A percentile compares a stretch with the other conserved stretches of the same genome.
Evolutionary conservation across 2,113 vertebrate genomes (phyloP).

Genomic region (Sceloporus undulatus): DNA sequence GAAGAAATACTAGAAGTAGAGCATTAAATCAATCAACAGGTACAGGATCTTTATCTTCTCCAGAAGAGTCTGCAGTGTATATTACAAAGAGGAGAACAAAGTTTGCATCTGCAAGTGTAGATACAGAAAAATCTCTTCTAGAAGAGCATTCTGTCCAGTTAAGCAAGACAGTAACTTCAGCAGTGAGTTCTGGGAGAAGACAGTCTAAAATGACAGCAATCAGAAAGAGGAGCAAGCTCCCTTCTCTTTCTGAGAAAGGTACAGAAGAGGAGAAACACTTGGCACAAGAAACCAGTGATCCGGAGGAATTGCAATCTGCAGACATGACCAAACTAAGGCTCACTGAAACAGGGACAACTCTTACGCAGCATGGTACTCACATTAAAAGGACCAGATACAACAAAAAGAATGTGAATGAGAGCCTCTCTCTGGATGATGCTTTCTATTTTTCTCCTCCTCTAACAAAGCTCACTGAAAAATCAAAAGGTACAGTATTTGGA

Average conservation of each 20-base stretch:
- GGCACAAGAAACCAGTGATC: conserved; percentile 4
- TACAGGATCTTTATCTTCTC: conserved; percentile 2
- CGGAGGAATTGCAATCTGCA: conserved; percentile 43
- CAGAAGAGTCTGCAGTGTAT: conserved; percentile 40
- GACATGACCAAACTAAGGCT: neutral
- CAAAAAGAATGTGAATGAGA: conserved; percentile 39
- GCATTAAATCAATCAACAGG: conserved; percentile 49
- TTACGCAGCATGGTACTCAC: conserved; percentile 29
- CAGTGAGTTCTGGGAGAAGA: conserved; percentile 41
- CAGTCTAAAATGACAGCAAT: conserved; percentile 38
- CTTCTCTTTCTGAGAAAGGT: conserved; percentile 14
- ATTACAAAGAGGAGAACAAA: conserved; percentile 67
- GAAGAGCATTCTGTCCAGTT: conserved; percentile 46
- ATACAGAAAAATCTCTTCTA: conserved; percentile 14
- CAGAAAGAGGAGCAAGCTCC: conserved; percentile 53
- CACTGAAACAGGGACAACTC: conserved; percentile 36
- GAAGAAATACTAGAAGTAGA: conserved; percentile 72
- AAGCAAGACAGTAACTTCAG: neutral
- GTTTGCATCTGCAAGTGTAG: conserved; percentile 23
- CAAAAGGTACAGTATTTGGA: conserved; percentile 84
- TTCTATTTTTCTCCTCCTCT: conserved; percentile 83
- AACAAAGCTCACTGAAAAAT: conserved; percentile 76
- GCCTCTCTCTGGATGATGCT: conserved; percentile 67
- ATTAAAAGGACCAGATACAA: conserved; percentile 71
- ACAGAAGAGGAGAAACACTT: conserved; percentile 44